These are phyloP conservation scores for Glossophaga mutica DNA, from an alignment of 2,797 vertebrate genomes.

Conservation along the genomic window DNA sequence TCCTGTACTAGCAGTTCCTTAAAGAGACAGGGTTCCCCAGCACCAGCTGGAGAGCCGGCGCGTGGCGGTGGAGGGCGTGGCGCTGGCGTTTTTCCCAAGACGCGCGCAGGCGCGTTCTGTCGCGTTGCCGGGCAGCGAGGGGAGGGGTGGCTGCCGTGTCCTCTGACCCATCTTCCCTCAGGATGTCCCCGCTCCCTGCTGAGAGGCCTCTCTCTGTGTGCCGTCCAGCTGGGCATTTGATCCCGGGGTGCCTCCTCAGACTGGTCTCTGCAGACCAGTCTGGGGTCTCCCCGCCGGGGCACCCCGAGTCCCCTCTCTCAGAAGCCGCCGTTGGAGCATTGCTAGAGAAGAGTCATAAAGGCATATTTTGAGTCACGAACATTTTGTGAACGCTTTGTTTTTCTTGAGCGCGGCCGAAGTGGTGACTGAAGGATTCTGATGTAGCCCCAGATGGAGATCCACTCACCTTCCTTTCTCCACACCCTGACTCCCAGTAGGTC, in stretches of 20 bases:
- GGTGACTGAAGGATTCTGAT: neutral
- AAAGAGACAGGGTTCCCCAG: neutral
- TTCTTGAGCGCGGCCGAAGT: neutral
- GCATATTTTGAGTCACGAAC: neutral
- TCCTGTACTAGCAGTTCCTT: neutral
- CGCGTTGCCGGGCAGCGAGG: no score
- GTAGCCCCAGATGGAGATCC: neutral
- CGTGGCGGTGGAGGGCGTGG: slow-evolving; percentile 75
- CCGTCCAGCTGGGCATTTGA: neutral
- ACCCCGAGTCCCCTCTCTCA: rapidly evolving
- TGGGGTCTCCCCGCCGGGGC: no score
- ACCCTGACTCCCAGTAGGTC: neutral
- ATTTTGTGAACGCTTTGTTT: neutral
- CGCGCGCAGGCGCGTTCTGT: slow-evolving; percentile 85
- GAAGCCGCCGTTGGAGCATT: rapidly evolving
- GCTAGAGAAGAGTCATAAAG: neutral
- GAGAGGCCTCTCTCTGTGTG: neutral
- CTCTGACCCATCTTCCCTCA: neutral
- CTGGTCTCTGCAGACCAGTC: neutral
- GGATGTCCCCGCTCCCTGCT: rapidly evolving
- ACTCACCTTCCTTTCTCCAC: neutral
- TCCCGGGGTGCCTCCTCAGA: rapidly evolving
- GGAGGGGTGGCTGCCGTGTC: neutral
- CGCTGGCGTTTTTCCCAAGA: slow-evolving; percentile 87
- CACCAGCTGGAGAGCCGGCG: slow-evolving; percentile 68